phyloP scores from a whole-genome alignment of 2,888 invertebrate genomes.

The Drosophila eohydei region DNA sequence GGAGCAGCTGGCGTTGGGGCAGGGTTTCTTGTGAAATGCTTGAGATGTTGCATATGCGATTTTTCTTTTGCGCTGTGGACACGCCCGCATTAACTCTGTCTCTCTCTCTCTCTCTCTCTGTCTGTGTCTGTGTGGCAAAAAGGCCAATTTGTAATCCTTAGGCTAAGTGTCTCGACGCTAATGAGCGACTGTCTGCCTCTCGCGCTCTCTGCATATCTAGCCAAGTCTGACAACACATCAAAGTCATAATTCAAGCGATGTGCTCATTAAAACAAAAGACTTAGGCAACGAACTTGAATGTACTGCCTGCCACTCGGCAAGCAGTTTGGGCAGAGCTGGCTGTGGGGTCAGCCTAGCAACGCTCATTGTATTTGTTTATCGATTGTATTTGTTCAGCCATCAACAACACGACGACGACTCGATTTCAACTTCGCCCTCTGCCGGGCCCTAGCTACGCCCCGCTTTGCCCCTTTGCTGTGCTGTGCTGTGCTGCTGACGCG shows the following conservation, averaged over 20 bases:
- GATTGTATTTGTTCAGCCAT: constrained; percentile 68
- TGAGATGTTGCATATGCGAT: constrained; percentile 71
- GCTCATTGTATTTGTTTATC: constrained; percentile 72
- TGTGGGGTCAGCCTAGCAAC: constrained; percentile 7
- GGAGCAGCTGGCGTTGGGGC: constrained; percentile 1
- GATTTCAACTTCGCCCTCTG: constrained; percentile 55
- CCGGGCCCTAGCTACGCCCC: constrained; percentile 11
- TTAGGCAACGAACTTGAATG: constrained; percentile 77
- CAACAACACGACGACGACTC: constrained; percentile 56
- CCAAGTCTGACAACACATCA: constrained; percentile 53
- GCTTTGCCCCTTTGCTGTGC: neutral
- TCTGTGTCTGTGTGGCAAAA: constrained; percentile 48
- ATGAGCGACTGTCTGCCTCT: constrained; percentile 56
- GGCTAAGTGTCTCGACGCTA: constrained; percentile 79
- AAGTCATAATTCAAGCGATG: constrained; percentile 77
- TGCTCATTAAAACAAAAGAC: constrained; percentile 82
- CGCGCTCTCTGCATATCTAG: constrained; percentile 2
- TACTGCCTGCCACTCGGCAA: neutral
- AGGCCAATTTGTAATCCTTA: constrained; percentile 81
- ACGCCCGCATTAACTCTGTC: constrained; percentile 66
- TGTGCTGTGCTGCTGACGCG: constrained; percentile 56
- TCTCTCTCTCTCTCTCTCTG: neutral
- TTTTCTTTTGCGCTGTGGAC: constrained; percentile 68
- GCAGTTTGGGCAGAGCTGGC: neutral
- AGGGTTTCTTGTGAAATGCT: constrained; percentile 69